Conservation (phyloP, 1,140 invertebrate genomes). For the Listronotus bonariensis region DNA sequence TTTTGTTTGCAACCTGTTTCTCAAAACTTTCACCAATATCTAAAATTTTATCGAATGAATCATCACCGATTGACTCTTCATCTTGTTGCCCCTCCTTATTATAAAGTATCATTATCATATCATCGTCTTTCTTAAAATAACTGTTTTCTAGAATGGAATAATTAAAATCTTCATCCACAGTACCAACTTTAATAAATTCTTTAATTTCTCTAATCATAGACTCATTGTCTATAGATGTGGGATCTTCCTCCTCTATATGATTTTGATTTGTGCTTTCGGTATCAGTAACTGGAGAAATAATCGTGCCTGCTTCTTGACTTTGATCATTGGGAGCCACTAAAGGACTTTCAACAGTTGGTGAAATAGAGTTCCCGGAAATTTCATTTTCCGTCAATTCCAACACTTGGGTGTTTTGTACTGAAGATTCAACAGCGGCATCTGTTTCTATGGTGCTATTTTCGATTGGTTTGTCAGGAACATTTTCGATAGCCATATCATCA, state of each 20-base stretch:
- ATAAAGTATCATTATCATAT: conserved; percentile 13
- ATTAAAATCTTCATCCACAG: not conserved
- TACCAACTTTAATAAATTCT: conserved; percentile 4
- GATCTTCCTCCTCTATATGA: not conserved
- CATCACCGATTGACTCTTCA: not conserved
- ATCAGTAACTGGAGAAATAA: no score
- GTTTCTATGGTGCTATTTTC: not conserved
- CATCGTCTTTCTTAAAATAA: conserved; percentile 10
- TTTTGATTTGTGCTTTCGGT: no score
- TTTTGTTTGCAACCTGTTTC: no score
- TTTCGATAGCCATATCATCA: no score
- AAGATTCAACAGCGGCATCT: not conserved
- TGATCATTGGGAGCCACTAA: no score
- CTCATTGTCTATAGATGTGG: not conserved
- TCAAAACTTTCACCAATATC: no score
- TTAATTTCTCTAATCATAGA: conserved; percentile 13
- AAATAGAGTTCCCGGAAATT: not conserved
- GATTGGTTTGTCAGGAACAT: not conserved
- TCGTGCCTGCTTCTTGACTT: no score
- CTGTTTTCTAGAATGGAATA: conserved; percentile 14
- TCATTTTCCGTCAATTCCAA: no score
- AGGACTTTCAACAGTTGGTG: not conserved
- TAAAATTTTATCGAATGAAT: no score
- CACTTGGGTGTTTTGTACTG: no score
- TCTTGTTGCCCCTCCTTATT: conserved; percentile 4